Evolutionary conservation across 2,888 invertebrate genomes (phyloP).

Genomic region (Morpho achilles): DNA sequence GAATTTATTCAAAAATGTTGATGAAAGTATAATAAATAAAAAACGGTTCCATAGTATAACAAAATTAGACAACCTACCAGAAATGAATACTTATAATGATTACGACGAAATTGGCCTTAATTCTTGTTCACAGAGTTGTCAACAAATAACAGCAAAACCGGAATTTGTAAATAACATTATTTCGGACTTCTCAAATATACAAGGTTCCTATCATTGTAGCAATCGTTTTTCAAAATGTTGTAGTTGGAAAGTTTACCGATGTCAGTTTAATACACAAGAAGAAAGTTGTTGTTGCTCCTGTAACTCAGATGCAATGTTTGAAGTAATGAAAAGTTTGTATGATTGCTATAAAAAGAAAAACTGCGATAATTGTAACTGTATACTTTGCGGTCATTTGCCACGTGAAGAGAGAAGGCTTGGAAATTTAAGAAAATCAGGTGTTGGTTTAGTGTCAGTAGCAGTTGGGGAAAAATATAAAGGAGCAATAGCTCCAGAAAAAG

Average conservation of each 20-base stretch:
- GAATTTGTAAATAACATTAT: neutral
- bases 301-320: conserved; percentile 65
- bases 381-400: conserved; percentile 51
- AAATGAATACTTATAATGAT: neutral
- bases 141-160: neutral
- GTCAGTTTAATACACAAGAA: conserved; percentile 41
- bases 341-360: conserved; percentile 63
- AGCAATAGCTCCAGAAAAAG: conserved; percentile 37
- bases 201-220: neutral
- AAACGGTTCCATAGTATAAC: neutral
- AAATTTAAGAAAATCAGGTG: conserved; percentile 32
- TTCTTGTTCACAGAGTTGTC: neutral
- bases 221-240: neutral
- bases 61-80: neutral
- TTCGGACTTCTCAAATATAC: neutral
- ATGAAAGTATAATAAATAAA: neutral
- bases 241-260: conserved; percentile 38
- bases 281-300: conserved; percentile 54
- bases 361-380: conserved; percentile 55
- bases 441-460: conserved; percentile 18
- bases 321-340: conserved; percentile 64
- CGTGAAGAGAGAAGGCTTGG: conserved; percentile 34
- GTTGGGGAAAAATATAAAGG: conserved; percentile 28
- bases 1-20: neutral
- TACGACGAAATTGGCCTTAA: neutral